Percentiles rank a stretch among this genome's conserved stretches.
Evolutionary conservation across 2,113 vertebrate species (phyloP).

Genomic region (human): GRCh38 chr18:36184501-36185000

Average conservation of each 20-base stretch:
- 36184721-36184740: not conserved
- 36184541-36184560: not conserved
- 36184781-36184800: fast-evolving
- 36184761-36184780: not conserved
- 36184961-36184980: not conserved
- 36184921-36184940: not conserved
- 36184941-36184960: not conserved
- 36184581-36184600: not conserved
- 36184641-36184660: not conserved
- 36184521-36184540: not conserved
- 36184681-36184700: not conserved
- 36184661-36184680: not conserved
- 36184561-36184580: not conserved
- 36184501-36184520: not conserved
- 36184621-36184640: not conserved
- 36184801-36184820: not conserved
- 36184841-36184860: not conserved
- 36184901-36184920: not conserved
- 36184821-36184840: not conserved
- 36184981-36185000: not conserved
- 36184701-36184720: not conserved
- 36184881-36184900: not conserved
- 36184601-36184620: not conserved
- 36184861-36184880: not conserved
- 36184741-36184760: not conserved